Percentiles rank a stretch among this genome's conserved stretches.
phyloP scores from a whole-genome alignment of 2,797 vertebrate species.

The Allobates femoralis region DNA sequence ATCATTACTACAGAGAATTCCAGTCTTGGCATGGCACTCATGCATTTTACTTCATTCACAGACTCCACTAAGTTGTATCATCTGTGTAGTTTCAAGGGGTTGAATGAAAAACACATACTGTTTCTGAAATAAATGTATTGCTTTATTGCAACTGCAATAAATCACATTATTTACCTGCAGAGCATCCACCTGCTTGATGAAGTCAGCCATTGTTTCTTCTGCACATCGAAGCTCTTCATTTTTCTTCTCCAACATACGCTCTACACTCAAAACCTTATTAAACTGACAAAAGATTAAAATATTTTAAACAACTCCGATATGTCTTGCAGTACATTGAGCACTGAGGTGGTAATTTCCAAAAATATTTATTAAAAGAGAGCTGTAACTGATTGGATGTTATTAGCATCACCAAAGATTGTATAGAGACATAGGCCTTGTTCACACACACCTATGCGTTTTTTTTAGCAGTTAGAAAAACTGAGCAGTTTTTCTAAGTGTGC shows the following conservation, averaged over 20 bases:
- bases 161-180: slow-evolving; percentile 10
- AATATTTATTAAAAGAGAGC: not conserved
- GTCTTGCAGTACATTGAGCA: not conserved
- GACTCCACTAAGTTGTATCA: too few relatives aligned
- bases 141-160: not conserved
- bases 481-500: too few relatives aligned
- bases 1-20: too few relatives aligned
- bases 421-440: too few relatives aligned
- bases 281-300: not conserved
- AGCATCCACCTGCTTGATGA: not conserved
- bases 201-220: not conserved
- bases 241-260: not conserved
- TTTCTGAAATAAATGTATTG: too few relatives aligned
- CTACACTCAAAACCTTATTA: not conserved
- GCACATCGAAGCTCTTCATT: not conserved
- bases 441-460: too few relatives aligned
- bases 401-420: not conserved
- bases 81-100: not conserved
- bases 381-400: not conserved
- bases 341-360: not conserved
- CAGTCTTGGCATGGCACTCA: too few relatives aligned
- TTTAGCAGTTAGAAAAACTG: too few relatives aligned
- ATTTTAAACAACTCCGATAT: not conserved
- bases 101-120: not conserved
- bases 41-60: too few relatives aligned